Base-by-base conservation (phyloP, 1,140 invertebrate species). In the Laupala kohalensis region DNA sequence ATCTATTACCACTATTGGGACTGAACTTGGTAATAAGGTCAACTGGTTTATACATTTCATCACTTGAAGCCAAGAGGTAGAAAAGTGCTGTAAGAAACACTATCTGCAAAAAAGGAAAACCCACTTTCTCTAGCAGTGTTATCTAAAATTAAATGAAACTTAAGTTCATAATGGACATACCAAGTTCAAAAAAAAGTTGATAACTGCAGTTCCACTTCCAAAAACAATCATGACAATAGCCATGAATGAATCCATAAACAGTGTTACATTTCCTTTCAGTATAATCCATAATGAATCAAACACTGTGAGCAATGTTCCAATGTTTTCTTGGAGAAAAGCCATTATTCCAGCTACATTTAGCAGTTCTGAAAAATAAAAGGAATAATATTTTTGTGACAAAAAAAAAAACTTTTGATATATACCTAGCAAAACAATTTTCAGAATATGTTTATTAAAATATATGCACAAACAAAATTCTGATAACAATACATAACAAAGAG, bases 1-100 rank as follows among this genome's bases (percentile, higher is more conserved):
- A 88, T 85, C 81, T 83, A 37, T 84, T 80, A 74, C 89, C 86
- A 77, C 87, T 84, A 75, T 83, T 83, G 53, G 91, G 90, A 75
- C 90, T 91, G 64, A 93, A 86, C 30, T 85, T 84, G 4, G 89
- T 89, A 70, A 95, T 87, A 15, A 94, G 81, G 79, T 95, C 94
- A 62, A 97, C 88, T 0, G 96, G 96, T 79, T 96, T 96, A 78
- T 98, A 98, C 64, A 92, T 86, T 64, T 91, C 88, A 74, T 88
- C 88, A 80, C 95, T 97, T 2, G 90, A 92, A 74, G 90, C 93
- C 64, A 99, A 83, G 37, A 99, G 83, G 80, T 99, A 99, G 80
- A 98, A 99, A 5, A 99, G 81, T 0, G 95, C 94, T 3, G 96
- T 97, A 76, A 98, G 89, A 83, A 99, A 99, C 0, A 98, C 92